Base-by-base conservation (phyloP, 2,888 invertebrate species). In the Atethmia centrago region DNA sequence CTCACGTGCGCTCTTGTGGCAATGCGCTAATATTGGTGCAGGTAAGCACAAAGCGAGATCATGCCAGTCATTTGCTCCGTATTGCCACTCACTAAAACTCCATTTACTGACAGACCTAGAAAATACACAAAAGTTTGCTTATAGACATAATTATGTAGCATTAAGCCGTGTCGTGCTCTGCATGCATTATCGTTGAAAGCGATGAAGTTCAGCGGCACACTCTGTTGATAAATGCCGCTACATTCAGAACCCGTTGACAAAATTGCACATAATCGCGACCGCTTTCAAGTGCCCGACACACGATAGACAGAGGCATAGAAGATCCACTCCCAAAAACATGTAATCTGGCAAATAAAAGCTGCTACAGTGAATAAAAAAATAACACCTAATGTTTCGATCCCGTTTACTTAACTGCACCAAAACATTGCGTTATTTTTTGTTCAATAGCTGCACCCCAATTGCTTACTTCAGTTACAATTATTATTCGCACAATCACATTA, bases 191-290 rank as follows among this genome's bases (percentile, higher is more conserved):
- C 67, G 80, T 68, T 83, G 70, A 82, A 73, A 83, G 82, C 77
- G 61, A 72, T 75, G 79, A 78, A 61, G 66, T 68, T 62, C 65
- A 70, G 65, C 42, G 58, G 45, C 58, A 55, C 78, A 77, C 78
- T 79, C 76, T 56, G 74, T 65, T 77, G 84, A 88, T 79, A 87
- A 86, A 90, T 87, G 90, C 86, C 74, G 77, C 86, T 84, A 78
- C 86, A 86, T 88, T 87, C 88, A 85, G 82, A 87, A 88, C 89
- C 87, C 88, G 88, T 89, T 91, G 86, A 89, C 90, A 77, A 91
- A 91, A 92, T 91, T 89, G 89, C 89, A 88, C 89, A 87, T 91
- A 90, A 90, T 91, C 88, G 86, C 85, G n/a, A 71, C 68, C 71
- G 65, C 72, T 83, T n/a, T 40, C 67, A 47, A 79, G 79, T 63